Conservation (phyloP, 2,797 vertebrate genomes). For the Schizopygopsis pylzovi region DNA sequence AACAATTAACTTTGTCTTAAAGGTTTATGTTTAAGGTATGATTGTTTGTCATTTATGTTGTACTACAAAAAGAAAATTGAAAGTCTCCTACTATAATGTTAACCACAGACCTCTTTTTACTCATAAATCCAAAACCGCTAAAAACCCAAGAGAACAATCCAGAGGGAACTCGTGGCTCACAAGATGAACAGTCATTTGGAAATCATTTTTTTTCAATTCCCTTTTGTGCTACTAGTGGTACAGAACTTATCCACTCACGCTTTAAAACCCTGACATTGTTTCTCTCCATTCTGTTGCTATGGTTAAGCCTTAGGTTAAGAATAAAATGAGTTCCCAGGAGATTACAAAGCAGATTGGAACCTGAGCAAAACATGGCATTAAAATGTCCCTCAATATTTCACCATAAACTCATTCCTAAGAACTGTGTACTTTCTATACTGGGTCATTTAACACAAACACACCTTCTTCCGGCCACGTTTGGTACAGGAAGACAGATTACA, state of each 20-base stretch:
- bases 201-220: background rate
- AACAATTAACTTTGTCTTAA: background rate
- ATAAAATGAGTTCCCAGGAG: slow-evolving; percentile 56
- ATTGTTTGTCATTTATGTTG: background rate
- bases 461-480: slow-evolving; percentile 26
- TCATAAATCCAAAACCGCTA: background rate
- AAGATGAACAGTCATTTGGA: background rate
- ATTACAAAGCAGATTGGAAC: slow-evolving; percentile 68
- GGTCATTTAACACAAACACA: slow-evolving; percentile 40
- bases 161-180: background rate
- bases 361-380: slow-evolving; percentile 47
- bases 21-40: background rate
- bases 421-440: slow-evolving; percentile 45
- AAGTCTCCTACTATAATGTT: background rate
- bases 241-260: background rate
- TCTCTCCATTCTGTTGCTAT: slow-evolving; percentile 12
- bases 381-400: slow-evolving; percentile 4
- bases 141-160: background rate
- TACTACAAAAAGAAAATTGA: background rate
- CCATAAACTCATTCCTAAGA: slow-evolving; percentile 38
- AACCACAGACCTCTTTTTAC: background rate
- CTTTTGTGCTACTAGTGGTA: background rate
- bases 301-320: slow-evolving; percentile 51
- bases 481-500: slow-evolving; percentile 36
- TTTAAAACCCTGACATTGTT: background rate